These are phyloP conservation scores for Lasioglossum figueresi DNA, from an alignment of 2,888 invertebrate species.

Conservation along the genomic window DNA sequence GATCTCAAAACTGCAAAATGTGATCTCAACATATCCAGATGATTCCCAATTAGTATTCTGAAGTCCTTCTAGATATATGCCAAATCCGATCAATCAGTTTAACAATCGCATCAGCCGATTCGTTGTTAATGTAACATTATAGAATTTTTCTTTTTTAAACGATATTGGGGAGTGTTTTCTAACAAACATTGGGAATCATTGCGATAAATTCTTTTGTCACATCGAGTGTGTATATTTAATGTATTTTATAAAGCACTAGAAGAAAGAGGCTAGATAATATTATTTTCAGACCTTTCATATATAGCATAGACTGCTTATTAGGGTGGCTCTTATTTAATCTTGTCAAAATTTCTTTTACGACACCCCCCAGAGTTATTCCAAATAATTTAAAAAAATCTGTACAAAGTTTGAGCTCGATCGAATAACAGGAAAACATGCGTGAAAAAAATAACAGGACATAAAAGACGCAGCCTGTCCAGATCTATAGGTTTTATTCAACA, in stretches of 20 bases:
- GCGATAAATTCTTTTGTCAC: slow-evolving; percentile 13
- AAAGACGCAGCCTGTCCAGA: too few species aligned
- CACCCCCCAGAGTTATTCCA: too few species aligned
- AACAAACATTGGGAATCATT: slow-evolving; percentile 45
- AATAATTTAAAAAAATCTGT: too few species aligned
- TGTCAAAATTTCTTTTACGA: too few species aligned
- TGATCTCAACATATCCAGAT: slow-evolving; percentile 49
- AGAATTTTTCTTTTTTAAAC: background rate
- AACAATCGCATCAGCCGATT: background rate
- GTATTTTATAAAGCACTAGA: slow-evolving; percentile 42
- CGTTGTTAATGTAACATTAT: background rate
- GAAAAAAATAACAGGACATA: too few species aligned
- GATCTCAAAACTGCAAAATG: slow-evolving; percentile 50
- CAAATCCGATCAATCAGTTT: slow-evolving; percentile 1
- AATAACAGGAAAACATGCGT: too few species aligned
- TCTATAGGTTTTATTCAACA: too few species aligned
- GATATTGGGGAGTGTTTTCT: background rate
- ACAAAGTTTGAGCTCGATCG: too few species aligned
- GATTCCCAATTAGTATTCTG: slow-evolving; percentile 36
- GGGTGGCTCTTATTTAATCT: too few species aligned
- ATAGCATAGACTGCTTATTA: slow-evolving; percentile 15
- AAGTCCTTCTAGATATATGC: slow-evolving; percentile 28
- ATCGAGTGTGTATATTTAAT: slow-evolving; percentile 6
- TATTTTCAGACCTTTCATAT: slow-evolving; percentile 30
- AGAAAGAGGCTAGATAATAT: slow-evolving; percentile 26